Percentiles rank a stretch among this genome's conserved stretches.
phyloP scores from a whole-genome alignment of 2,888 invertebrate species.

The Drosophila hamatofila region DNA sequence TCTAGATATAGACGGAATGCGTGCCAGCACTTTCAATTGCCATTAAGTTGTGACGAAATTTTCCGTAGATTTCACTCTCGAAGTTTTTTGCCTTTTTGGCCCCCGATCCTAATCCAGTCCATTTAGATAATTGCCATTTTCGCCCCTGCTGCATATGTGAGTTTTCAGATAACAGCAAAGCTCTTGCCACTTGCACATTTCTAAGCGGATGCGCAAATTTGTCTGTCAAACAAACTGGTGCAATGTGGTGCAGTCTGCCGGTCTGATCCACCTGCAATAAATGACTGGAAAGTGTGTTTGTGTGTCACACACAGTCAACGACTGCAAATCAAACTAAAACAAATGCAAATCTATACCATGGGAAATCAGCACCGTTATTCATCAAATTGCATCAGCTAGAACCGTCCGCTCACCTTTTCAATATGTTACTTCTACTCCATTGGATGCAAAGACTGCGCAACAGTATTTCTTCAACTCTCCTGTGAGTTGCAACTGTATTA shows the following conservation, averaged over 20 bases:
- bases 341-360: constrained; percentile 34
- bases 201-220: constrained; percentile 73
- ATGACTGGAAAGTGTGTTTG: constrained; percentile 66
- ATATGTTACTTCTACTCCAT: not conserved
- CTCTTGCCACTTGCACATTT: constrained; percentile 66
- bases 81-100: not conserved
- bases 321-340: constrained; percentile 32
- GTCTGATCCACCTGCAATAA: constrained; percentile 58
- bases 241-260: constrained; percentile 25
- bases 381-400: constrained; percentile 3
- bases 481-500: not conserved
- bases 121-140: constrained; percentile 76
- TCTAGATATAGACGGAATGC: constrained; percentile 8
- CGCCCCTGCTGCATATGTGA: constrained; percentile 12
- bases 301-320: constrained; percentile 56
- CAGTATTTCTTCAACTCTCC: not conserved
- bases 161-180: constrained; percentile 42
- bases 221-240: constrained; percentile 56
- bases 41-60: constrained; percentile 24
- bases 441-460: not conserved
- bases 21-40: constrained; percentile 55
- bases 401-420: not conserved
- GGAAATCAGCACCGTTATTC: constrained; percentile 41
- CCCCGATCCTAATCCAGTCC: constrained; percentile 45
- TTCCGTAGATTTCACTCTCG: not conserved